phyloP scores from a whole-genome alignment of 2,888 invertebrate genomes.

The Nasonovia ribisnigri region DNA sequence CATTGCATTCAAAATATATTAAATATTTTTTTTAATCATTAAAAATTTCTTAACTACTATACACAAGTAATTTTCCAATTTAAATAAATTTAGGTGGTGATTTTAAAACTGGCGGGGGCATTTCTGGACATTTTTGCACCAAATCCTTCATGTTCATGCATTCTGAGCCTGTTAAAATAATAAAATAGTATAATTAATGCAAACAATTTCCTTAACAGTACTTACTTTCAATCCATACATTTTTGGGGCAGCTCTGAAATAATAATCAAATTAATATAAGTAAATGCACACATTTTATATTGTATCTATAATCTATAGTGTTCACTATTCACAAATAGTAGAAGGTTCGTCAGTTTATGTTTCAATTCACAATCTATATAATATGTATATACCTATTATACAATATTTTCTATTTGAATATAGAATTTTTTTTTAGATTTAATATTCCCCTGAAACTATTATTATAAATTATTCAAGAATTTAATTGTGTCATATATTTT shows the following conservation, averaged over 20 bases:
- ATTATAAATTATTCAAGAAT: neutral
- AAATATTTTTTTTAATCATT: neutral
- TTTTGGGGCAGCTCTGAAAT: conserved; percentile 66
- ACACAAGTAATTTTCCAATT: neutral
- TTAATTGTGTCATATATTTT: neutral
- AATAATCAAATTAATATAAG: neutral
- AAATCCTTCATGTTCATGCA: conserved; percentile 61
- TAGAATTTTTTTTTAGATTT: neutral
- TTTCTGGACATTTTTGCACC: conserved; percentile 66
- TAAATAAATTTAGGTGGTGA: conserved; percentile 41
- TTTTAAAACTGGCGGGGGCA: conserved; percentile 57
- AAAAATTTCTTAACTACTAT: neutral
- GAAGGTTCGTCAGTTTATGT: neutral
- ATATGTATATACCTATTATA: neutral
- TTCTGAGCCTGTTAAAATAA: conserved; percentile 58
- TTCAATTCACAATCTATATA: neutral
- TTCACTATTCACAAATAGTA: neutral
- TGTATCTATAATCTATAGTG: neutral
- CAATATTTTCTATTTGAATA: neutral
- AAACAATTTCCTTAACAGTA: neutral
- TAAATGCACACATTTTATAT: neutral
- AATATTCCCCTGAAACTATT: neutral
- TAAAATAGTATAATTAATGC: neutral
- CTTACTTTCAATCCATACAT: conserved; percentile 65
- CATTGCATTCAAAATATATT: neutral